These are phyloP conservation scores for Bellardia bayeri DNA, from an alignment of 2,888 invertebrate species.

Conservation along the genomic window DNA sequence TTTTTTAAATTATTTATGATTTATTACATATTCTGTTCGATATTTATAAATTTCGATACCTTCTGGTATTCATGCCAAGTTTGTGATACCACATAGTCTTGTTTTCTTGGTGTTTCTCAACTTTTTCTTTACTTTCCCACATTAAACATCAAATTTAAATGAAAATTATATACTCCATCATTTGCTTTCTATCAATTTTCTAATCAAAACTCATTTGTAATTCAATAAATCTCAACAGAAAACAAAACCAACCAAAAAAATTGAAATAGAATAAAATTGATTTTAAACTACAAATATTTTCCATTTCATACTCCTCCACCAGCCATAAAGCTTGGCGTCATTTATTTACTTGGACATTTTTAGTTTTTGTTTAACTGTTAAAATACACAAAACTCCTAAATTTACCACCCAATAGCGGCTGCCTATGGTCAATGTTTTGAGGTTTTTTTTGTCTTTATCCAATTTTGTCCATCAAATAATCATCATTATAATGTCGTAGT, in stretches of 20 bases:
- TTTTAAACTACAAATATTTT: constrained; percentile 18
- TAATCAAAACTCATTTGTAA: constrained; percentile 61
- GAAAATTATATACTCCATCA: constrained; percentile 43
- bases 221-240: constrained; percentile 22
- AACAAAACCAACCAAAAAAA: not conserved
- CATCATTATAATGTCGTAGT: constrained; percentile 65
- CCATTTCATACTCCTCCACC: not conserved
- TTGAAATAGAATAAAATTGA: constrained; percentile 38
- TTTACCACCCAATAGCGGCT: constrained; percentile 53
- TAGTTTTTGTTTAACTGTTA: constrained; percentile 17
- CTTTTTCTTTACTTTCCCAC: constrained; percentile 34
- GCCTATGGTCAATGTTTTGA: not conserved
- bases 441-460: constrained; percentile 12
- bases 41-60: not conserved
- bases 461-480: constrained; percentile 57
- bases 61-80: not conserved
- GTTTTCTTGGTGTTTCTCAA: not conserved
- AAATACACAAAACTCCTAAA: not conserved
- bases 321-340: constrained; percentile 35
- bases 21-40: too few relatives aligned
- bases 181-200: constrained; percentile 48
- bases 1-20: too few relatives aligned
- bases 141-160: constrained; percentile 2
- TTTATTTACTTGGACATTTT: constrained; percentile 6
- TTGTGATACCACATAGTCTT: not conserved